Evolutionary conservation across 2,888 invertebrate species (phyloP).

Genomic region (Campoletis raptor): DNA sequence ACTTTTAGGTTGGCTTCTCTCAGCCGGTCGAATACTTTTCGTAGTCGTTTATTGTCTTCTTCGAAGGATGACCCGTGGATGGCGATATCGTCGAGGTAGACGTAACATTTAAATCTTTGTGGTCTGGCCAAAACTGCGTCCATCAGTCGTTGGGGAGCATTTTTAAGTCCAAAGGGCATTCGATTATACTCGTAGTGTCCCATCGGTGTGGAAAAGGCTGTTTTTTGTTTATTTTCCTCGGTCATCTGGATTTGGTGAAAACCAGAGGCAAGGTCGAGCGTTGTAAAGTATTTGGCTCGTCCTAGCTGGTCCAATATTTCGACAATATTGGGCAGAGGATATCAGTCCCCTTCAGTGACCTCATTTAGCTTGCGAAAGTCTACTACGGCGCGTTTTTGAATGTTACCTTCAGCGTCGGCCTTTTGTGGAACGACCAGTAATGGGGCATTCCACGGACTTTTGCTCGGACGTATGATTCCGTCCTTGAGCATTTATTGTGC

Average conservation of each 20-base stretch:
- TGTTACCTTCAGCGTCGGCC: conserved; percentile 9
- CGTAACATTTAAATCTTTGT: no score
- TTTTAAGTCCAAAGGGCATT: no score
- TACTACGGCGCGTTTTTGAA: conserved; percentile 17
- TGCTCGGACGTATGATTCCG: background rate
- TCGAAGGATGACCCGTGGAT: conserved; percentile 12
- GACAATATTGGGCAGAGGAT: conserved; percentile 37
- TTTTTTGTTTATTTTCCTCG: conserved; percentile 30
- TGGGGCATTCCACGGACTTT: conserved; percentile 52
- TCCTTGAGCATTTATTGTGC: conserved; percentile 28
- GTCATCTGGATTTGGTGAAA: conserved; percentile 35
- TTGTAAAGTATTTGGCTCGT: conserved; percentile 33
- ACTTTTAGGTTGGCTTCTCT: no score
- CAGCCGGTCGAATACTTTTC: no score
- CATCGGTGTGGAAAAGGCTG: conserved; percentile 23
- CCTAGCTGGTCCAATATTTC: conserved; percentile 44
- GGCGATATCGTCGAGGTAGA: no score
- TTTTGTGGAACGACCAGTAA: conserved; percentile 46
- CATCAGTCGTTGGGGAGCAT: no score
- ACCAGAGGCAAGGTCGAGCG: conserved; percentile 28
- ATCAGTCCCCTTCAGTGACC: conserved; percentile 25
- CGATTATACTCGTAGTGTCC: conserved; percentile 17
- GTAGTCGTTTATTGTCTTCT: no score
- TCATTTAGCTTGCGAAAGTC: conserved; percentile 46
- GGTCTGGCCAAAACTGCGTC: no score